Conservation (phyloP, 2,888 invertebrate genomes). For the Theodoxus fluviatilis region DNA sequence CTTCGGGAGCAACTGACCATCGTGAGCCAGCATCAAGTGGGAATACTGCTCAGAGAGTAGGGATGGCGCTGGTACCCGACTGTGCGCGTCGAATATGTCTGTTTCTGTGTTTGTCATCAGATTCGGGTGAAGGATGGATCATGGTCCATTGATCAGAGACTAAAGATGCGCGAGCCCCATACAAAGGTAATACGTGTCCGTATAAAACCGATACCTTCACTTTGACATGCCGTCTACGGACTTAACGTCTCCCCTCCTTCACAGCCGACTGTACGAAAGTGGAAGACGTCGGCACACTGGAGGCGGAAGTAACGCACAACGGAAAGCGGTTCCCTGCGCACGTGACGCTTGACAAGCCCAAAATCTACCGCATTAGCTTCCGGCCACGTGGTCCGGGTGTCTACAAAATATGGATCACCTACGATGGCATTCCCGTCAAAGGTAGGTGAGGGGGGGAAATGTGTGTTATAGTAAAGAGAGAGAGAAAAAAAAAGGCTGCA, state of each 20-base stretch:
- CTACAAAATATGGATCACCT: constrained; percentile 86
- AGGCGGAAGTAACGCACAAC: constrained; percentile 84
- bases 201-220: constrained; percentile 65
- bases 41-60: too few relatives aligned
- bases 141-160: too few relatives aligned
- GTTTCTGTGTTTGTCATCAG: too few relatives aligned
- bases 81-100: too few relatives aligned
- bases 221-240: too few relatives aligned
- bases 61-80: too few relatives aligned
- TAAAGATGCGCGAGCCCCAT: background rate
- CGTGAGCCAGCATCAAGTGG: too few relatives aligned
- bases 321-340: constrained; percentile 73
- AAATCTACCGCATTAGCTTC: constrained; percentile 69
- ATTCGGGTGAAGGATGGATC: too few relatives aligned
- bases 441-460: constrained; percentile 69
- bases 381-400: constrained; percentile 71
- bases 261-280: constrained; percentile 78
- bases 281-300: constrained; percentile 87
- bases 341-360: constrained; percentile 75
- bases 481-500: too few relatives aligned
- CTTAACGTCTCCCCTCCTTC: too few relatives aligned
- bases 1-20: too few relatives aligned
- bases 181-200: background rate
- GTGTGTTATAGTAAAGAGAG: too few relatives aligned
- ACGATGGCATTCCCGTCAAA: constrained; percentile 86